Conservation (phyloP, 2,888 invertebrate genomes). For the Patella pellucida region DNA sequence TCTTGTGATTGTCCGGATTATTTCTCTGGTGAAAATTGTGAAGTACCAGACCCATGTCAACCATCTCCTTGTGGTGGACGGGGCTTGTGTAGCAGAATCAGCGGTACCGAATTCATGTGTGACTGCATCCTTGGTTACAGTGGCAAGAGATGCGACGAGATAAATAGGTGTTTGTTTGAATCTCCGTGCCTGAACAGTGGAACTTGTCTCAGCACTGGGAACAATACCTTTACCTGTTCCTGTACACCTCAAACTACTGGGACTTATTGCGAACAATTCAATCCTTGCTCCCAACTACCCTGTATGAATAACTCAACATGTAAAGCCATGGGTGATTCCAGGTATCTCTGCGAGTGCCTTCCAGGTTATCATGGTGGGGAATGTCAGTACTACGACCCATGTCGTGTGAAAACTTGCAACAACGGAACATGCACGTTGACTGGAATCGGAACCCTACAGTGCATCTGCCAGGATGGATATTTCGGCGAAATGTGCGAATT, state of each 20-base stretch:
- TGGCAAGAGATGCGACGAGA: constrained; percentile 48
- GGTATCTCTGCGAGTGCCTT: constrained; percentile 55
- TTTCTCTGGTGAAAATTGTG: constrained; percentile 43
- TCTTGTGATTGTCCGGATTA: constrained; percentile 49
- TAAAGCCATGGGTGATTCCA: constrained; percentile 34
- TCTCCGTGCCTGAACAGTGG: constrained; percentile 61
- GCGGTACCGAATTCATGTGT: constrained; percentile 41
- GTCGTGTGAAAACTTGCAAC: constrained; percentile 34
- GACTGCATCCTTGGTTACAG: constrained; percentile 54
- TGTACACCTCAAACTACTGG: constrained; percentile 45
- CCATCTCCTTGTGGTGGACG: constrained; percentile 45
- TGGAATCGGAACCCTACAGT: constrained; percentile 11
- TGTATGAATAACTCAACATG: constrained; percentile 60
- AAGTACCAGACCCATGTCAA: constrained; percentile 42
- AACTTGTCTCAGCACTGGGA: constrained; percentile 50
- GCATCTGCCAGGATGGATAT: constrained; percentile 43
- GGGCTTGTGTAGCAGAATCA: constrained; percentile 22
- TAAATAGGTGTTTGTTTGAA: constrained; percentile 47
- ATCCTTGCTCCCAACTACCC: constrained; percentile 44
- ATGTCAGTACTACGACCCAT: constrained; percentile 52
- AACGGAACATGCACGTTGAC: constrained; percentile 31
- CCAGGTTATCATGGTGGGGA: constrained; percentile 53
- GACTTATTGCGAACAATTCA: constrained; percentile 38
- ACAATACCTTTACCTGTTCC: constrained; percentile 42
- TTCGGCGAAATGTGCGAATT: constrained; percentile 45